Conservation (phyloP, 2,113 vertebrate genomes). For the Chamaea fasciata region DNA sequence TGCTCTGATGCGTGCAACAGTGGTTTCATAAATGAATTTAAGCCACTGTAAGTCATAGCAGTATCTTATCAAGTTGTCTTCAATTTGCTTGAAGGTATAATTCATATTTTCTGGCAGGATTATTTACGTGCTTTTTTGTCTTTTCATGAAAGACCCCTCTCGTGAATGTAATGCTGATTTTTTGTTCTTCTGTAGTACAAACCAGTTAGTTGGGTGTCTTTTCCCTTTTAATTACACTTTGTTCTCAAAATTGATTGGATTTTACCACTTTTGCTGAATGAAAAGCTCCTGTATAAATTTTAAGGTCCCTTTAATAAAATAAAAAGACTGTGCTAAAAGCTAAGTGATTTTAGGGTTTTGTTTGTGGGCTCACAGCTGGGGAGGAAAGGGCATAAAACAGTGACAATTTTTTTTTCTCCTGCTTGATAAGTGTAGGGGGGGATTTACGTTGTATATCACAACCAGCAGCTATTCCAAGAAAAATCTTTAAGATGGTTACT, state of each 20-base stretch:
- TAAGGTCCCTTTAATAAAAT: neutral
- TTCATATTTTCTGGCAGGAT: neutral
- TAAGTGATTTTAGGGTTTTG: neutral
- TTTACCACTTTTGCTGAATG: neutral
- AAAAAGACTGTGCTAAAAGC: neutral
- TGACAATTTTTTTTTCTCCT: neutral
- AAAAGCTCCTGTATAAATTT: neutral
- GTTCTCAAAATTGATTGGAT: neutral
- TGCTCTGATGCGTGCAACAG: neutral
- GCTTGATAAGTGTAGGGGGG: neutral
- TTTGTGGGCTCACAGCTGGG: neutral
- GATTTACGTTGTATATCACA: slow-evolving; percentile 19
- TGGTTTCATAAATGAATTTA: neutral
- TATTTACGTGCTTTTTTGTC: neutral
- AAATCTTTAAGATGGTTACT: slow-evolving; percentile 72
- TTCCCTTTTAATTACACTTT: neutral
- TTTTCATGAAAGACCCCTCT: neutral
- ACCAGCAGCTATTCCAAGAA: slow-evolving; percentile 59
- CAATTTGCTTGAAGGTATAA: neutral
- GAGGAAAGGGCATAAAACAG: neutral
- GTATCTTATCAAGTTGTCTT: neutral
- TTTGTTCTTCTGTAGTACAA: neutral
- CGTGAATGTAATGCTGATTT: neutral
- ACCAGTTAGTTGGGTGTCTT: neutral
- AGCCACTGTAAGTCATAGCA: neutral